Evolutionary conservation across 2,113 vertebrate species (phyloP), one percentile per base, ranked within the genome.

Genomic region (Rhegmatorhina hoffmannsi): DNA sequence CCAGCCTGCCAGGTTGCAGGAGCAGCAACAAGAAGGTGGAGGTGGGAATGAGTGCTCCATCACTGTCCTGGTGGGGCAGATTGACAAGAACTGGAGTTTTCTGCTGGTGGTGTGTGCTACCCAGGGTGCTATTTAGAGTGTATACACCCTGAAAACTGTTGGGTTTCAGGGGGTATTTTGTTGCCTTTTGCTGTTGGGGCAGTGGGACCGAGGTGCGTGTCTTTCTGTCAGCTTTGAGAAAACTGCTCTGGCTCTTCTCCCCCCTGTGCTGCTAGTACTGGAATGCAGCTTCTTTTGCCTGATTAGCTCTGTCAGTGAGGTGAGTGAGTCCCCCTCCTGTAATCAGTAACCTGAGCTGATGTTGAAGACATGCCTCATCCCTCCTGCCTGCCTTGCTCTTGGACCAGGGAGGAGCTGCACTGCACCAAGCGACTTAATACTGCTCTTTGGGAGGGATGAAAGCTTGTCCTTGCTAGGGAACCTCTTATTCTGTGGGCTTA

Each of bases 291-390:
- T 75, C 72, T 55, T 89, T 58, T 1, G 0, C 79, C 74, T 73
- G 80, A 85, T 95, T 79, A 95, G 80, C 87, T 75, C 38, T 56
- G 81, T 95, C 92, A 79, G 86, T 92, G 79, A 43, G 58, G 75
- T 76, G 63, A 96, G 83, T 63, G 52, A 96, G 81, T 80, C 82
- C 63, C 79, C 90, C 91, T 93, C 69, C 66, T 73, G 74, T 68
- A 95, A 95, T 95, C 91, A 87, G 96, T 90, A 97, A 97, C 85
- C 1, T 1, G 91, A 96, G 91, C 95, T 95, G 59, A 85, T 95
- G 94, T 84, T 79, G 92, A 18, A 92, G 95, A 96, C 84, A 79
- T 83, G 70, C 72, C 76, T 89, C 90, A 69, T 95, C 74, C 92
- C 66, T 91, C 66, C 90, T 75, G 80, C 76, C 80, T 2, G 0